A percentile compares a stretch with the other conserved stretches of the same genome.
Evolutionary conservation across 2,888 invertebrate species (phyloP).

Genomic region (Lochmaea crataegi): DNA sequence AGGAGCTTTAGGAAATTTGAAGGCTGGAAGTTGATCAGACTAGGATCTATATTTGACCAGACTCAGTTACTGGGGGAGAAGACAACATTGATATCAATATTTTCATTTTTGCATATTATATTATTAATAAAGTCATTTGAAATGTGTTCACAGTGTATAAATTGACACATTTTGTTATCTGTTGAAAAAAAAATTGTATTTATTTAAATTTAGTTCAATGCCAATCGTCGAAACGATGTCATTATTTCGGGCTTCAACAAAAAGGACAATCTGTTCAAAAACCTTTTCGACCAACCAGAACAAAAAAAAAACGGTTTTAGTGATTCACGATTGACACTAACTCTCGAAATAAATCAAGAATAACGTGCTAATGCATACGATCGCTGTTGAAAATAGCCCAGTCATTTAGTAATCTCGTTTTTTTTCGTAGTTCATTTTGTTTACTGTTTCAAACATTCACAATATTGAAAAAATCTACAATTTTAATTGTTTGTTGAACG

Average conservation of each 20-base stretch:
- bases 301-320: not conserved
- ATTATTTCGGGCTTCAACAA: not conserved
- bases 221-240: not conserved
- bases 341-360: constrained; percentile 13
- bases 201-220: not conserved
- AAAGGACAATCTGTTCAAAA: constrained; percentile 4
- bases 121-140: too few species aligned
- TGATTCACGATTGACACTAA: constrained; percentile 15
- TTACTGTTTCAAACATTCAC: not conserved
- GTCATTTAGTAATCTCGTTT: not conserved
- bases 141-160: too few species aligned
- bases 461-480: not conserved
- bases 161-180: too few species aligned
- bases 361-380: constrained; percentile 7
- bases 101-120: too few species aligned
- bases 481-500: not conserved
- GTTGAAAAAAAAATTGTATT: not conserved
- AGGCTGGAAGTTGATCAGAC: too few species aligned
- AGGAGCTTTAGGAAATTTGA: too few species aligned
- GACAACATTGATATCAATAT: too few species aligned
- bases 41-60: too few species aligned
- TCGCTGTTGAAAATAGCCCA: not conserved
- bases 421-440: not conserved
- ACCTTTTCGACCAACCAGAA: not conserved
- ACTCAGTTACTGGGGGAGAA: too few species aligned